These are phyloP conservation scores for Cochlearius cochlearius DNA, from an alignment of 2,113 vertebrate genomes.

Conservation along the genomic window DNA sequence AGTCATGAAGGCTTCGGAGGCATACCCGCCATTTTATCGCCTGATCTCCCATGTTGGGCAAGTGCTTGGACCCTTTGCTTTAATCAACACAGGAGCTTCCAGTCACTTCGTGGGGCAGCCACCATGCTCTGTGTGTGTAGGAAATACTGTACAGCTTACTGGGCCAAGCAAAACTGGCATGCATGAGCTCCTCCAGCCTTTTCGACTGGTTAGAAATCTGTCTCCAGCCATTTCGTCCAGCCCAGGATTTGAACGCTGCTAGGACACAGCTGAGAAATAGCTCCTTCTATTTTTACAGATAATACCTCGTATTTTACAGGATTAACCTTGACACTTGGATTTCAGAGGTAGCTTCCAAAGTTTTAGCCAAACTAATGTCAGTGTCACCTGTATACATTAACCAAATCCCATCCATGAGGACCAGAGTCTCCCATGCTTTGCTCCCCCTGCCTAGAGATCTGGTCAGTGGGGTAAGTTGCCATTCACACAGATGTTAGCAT, in stretches of 20 bases:
- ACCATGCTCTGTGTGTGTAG: not conserved
- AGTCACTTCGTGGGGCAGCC: not conserved
- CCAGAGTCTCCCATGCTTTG: not conserved
- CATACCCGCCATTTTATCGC: not conserved
- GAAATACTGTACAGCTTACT: not conserved
- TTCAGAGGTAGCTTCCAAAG: conserved; percentile 62
- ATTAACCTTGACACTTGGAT: conserved; percentile 38
- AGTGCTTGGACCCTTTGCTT: not conserved
- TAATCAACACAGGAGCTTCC: not conserved
- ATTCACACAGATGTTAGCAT: conserved; percentile 47
- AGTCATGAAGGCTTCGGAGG: not conserved
- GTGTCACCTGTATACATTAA: conserved; percentile 49
- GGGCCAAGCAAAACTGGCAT: not conserved
- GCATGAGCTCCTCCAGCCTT: not conserved
- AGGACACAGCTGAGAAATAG: not conserved
- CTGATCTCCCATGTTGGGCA: not conserved
- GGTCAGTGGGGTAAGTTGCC: conserved; percentile 65
- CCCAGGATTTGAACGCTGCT: not conserved
- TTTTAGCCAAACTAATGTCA: conserved; percentile 52
- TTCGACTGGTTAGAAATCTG: not conserved
- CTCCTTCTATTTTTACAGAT: not conserved
- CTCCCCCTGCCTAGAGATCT: conserved; percentile 25
- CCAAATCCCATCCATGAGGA: conserved; percentile 46
- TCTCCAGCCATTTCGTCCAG: not conserved
- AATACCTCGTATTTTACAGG: not conserved